Evolutionary conservation across 2,113 vertebrate species (phyloP).

Genomic region (Narcine bancroftii): DNA sequence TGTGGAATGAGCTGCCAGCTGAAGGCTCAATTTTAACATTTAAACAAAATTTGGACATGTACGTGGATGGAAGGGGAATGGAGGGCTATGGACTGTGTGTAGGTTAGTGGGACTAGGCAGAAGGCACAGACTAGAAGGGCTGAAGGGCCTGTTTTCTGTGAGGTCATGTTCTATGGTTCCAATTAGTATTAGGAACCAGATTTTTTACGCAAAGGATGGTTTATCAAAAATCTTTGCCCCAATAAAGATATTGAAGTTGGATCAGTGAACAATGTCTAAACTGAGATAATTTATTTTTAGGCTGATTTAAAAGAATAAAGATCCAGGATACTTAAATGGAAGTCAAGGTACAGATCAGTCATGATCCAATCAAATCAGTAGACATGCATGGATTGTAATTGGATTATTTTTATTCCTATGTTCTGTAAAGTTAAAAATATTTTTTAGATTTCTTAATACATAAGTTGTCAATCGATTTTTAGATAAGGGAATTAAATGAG

Average conservation of each 20-base stretch:
- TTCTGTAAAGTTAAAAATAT: not conserved
- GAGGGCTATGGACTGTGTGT: too few species aligned
- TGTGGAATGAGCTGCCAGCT: too few species aligned
- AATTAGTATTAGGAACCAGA: not conserved
- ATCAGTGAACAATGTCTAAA: not conserved
- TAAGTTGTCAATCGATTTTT: too few species aligned
- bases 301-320: not conserved
- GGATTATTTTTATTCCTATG: not conserved
- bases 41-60: too few species aligned
- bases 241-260: not conserved
- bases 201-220: not conserved
- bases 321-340: not conserved
- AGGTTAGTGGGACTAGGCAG: too few species aligned
- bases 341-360: not conserved
- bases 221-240: not conserved
- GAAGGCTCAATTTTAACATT: too few species aligned
- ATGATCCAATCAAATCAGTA: not conserved
- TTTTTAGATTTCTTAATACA: too few species aligned
- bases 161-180: too few species aligned
- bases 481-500: too few species aligned
- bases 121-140: too few species aligned
- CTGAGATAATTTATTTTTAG: not conserved
- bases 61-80: too few species aligned
- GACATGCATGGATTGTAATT: not conserved
- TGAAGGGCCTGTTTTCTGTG: too few species aligned